Evolutionary conservation across 2,797 vertebrate genomes (phyloP), one percentile per base, ranked within the genome.

Genomic region (Danio jaintianensis): DNA sequence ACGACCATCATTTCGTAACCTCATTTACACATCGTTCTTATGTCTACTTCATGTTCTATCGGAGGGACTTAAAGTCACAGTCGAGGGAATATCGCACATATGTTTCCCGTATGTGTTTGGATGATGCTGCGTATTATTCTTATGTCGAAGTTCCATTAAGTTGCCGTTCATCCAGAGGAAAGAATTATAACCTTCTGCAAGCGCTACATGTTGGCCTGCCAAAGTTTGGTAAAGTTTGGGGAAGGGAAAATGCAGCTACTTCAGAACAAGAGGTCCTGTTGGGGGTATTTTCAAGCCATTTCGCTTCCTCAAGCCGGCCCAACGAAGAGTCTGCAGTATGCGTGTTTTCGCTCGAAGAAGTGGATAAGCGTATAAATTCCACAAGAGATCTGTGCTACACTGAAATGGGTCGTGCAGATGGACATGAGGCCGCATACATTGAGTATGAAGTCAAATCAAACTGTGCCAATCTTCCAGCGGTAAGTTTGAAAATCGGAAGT

Each of bases 361-460:
- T 99, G 48, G 96, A 98, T 87, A 91, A 45, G 50, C 92, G 95
- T 55, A 97, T 97, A 45, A 95, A 96, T 78, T 89, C 88, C 83
- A 98, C 98, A 0, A 94, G 97, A 73, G 97, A 98, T 77, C 93
- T 96, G 71, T 99, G 98, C 89, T 99, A 99, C 88, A 98, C 97
- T 10, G 92, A 94, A 81, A 93, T 94, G 73, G 98, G 98, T 5
- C 95, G 83, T 38, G 81, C 89, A 0, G 93, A 96, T n/a, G 95
- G 94, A 20, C 18, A 36, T 0, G 96, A 97, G 84, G 95, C 94
- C 0, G 96, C 98, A 0, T 98, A 98, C 90, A 99, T 99, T 0
- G 98, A 98, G 79, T 99, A 99, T 0, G 97, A 99, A 9, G 97
- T 99, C 89, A 98, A 96, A 75, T 99, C 98, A 29, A 95, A 94